Evolutionary conservation across 2,888 invertebrate genomes (phyloP).

Genomic region (Amphipoea lucens): DNA sequence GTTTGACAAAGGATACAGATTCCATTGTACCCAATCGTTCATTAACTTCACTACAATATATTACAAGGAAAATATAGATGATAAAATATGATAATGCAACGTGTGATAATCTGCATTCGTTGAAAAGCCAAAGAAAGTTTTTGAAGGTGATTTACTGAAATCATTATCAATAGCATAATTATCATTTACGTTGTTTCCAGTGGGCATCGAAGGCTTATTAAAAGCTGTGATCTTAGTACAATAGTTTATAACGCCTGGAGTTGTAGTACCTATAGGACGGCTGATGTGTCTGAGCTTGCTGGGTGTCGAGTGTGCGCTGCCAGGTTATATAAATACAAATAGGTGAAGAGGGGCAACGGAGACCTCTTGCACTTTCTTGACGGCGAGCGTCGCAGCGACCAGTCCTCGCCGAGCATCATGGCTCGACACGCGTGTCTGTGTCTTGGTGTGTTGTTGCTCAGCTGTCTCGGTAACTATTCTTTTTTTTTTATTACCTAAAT

Average conservation of each 20-base stretch:
- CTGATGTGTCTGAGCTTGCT: slow-evolving; percentile 76
- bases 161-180: slow-evolving; percentile 71
- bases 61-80: not conserved
- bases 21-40: not conserved
- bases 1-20: not conserved
- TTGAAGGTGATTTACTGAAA: slow-evolving; percentile 68
- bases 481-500: slow-evolving; percentile 32
- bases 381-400: slow-evolving; percentile 84
- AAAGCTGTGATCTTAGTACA: slow-evolving; percentile 79
- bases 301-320: slow-evolving; percentile 78
- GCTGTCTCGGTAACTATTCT: slow-evolving; percentile 87
- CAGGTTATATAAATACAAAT: slow-evolving; percentile 90
- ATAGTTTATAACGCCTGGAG: slow-evolving; percentile 77
- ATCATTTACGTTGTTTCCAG: slow-evolving; percentile 74
- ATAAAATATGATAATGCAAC: slow-evolving; percentile 18
- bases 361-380: slow-evolving; percentile 89
- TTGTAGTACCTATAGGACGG: slow-evolving; percentile 81
- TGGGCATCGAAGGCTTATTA: slow-evolving; percentile 81
- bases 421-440: slow-evolving; percentile 89
- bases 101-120: slow-evolving; percentile 13
- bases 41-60: not conserved
- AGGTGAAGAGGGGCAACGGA: slow-evolving; percentile 89
- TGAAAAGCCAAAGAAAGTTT: slow-evolving; percentile 61
- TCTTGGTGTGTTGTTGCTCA: slow-evolving; percentile 86
- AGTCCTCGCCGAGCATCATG: slow-evolving; percentile 89